Percentiles rank a stretch among this genome's conserved stretches.
Conservation (phyloP, 1,140 invertebrate genomes). For the Dryas iulia region DNA sequence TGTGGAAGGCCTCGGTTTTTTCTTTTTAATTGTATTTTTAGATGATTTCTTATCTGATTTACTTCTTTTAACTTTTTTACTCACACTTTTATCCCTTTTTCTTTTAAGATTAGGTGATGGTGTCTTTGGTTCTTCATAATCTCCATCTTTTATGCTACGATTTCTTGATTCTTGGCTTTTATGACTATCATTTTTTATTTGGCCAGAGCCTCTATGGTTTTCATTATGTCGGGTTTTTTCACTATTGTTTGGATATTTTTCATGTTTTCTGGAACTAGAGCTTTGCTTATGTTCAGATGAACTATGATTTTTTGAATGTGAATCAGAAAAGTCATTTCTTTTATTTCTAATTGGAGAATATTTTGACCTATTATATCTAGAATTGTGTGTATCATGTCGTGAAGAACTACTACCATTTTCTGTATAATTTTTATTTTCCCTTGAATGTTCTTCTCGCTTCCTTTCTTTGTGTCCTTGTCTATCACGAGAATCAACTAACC, state of each 20-base stretch:
- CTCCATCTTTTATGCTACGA: neutral
- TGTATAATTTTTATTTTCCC: slow-evolving; percentile 21
- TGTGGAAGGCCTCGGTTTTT: slow-evolving; percentile 54
- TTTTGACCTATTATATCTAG: slow-evolving; percentile 25
- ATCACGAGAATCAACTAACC: slow-evolving; percentile 2
- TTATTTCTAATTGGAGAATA: slow-evolving; percentile 4
- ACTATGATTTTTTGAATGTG: neutral
- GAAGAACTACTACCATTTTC: slow-evolving; percentile 5
- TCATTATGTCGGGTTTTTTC: neutral
- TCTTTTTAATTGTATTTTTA: slow-evolving; percentile 39
- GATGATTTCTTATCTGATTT: slow-evolving; percentile 31
- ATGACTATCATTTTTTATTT: neutral
- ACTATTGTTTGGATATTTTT: slow-evolving; percentile 4
- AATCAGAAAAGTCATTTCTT: neutral
- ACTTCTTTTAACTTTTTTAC: slow-evolving; percentile 31
- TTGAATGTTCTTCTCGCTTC: slow-evolving; percentile 11
- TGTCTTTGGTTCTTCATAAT: slow-evolving; percentile 35
- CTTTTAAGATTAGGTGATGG: slow-evolving; percentile 40
- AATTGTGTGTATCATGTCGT: neutral
- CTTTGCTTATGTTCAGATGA: slow-evolving; percentile 7
- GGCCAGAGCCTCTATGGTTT: neutral
- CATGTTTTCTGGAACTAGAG: slow-evolving; percentile 2
- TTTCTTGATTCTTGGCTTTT: neutral
- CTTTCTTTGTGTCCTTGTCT: slow-evolving; percentile 4
- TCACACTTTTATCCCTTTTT: slow-evolving; percentile 31